These are phyloP conservation scores for Halcyon leucocephala DNA, from an alignment of 2,797 vertebrate species.

Conservation along the genomic window DNA sequence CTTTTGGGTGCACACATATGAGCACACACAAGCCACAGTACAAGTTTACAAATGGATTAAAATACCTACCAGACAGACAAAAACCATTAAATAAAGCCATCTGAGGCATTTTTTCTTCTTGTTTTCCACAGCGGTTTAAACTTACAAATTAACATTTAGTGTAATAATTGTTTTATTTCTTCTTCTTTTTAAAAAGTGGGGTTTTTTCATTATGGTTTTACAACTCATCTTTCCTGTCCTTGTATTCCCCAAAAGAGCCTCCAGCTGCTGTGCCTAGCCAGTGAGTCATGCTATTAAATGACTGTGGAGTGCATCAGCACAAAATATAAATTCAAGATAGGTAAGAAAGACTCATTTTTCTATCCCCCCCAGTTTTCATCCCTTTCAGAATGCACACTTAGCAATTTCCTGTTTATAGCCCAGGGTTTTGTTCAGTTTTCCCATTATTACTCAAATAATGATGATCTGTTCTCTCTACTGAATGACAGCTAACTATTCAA, in stretches of 20 bases:
- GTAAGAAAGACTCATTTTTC: neutral
- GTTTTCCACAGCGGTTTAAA: neutral
- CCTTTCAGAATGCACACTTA: neutral
- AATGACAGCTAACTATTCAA: neutral
- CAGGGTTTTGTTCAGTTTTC: neutral
- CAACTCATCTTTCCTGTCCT: neutral
- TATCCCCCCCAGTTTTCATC: neutral
- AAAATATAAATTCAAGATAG: neutral
- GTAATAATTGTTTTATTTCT: neutral
- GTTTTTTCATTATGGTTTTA: neutral
- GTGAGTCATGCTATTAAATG: neutral
- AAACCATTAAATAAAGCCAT: neutral
- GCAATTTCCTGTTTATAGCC: neutral
- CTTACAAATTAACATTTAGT: neutral
- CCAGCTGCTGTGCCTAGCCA: neutral
- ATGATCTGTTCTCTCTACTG: neutral
- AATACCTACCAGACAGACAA: neutral
- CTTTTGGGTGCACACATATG: neutral
- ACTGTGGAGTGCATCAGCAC: neutral
- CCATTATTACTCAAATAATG: neutral
- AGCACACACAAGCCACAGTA: neutral
- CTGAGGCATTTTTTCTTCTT: neutral
- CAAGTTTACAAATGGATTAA: neutral
- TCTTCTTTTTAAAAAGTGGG: neutral
- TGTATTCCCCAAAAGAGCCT: neutral